Conservation (phyloP, 2,797 vertebrate genomes). For the Podargus strigoides region DNA sequence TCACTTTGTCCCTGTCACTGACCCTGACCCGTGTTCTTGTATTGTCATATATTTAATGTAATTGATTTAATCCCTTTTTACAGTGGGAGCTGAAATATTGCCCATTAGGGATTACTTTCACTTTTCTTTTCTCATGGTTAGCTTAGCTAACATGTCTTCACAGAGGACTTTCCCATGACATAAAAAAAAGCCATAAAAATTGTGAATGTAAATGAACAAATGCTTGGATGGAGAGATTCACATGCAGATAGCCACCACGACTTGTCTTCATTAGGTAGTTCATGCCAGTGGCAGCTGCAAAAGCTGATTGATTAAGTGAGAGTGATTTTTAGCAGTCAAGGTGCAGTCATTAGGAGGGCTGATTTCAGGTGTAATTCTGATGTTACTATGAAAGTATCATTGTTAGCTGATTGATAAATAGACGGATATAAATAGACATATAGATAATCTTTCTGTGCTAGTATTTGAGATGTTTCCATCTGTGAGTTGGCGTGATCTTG, state of each 20-base stretch:
- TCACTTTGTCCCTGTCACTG: background rate
- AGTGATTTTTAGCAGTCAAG: background rate
- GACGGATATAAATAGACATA: background rate
- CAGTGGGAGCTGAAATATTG: background rate
- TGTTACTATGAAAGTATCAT: background rate
- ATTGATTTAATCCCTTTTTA: constrained; percentile 40
- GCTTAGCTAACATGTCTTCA: background rate
- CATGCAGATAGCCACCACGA: background rate
- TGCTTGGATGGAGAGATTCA: background rate
- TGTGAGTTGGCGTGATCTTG: background rate
- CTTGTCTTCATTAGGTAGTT: background rate
- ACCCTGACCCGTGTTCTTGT: background rate
- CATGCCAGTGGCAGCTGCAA: background rate
- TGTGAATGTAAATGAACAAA: background rate
- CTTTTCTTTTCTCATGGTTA: background rate
- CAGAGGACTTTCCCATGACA: background rate
- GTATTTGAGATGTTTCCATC: background rate
- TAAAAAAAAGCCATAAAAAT: background rate
- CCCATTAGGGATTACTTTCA: background rate
- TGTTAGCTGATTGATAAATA: background rate
- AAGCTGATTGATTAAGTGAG: background rate
- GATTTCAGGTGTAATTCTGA: background rate
- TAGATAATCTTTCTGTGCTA: background rate
- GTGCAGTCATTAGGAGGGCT: background rate
- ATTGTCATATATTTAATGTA: background rate